A percentile compares a stretch with the other conserved stretches of the same genome.
Evolutionary conservation across 1,140 invertebrate genomes (phyloP).

Genomic region (Zaprionus capensis): DNA sequence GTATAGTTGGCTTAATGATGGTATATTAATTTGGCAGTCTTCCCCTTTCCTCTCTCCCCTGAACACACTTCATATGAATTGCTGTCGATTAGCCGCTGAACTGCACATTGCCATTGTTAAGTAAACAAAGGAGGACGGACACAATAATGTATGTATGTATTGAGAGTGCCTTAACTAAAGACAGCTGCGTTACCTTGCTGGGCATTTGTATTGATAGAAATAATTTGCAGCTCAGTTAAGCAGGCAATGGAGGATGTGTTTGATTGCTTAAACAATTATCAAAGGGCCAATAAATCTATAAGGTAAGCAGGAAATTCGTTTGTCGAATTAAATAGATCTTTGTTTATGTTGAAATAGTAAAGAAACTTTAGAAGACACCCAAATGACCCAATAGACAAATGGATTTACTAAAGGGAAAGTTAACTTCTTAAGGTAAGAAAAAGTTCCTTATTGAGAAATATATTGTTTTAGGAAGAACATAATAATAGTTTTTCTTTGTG

Average conservation of each 20-base stretch:
- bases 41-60: background rate
- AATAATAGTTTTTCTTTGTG: too few species aligned
- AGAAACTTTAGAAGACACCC: background rate
- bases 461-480: too few species aligned
- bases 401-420: too few species aligned
- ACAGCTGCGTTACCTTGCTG: slow-evolving; percentile 30
- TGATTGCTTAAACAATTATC: slow-evolving; percentile 19
- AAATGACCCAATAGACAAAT: too few species aligned
- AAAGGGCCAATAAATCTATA: background rate
- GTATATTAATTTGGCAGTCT: slow-evolving; percentile 72
- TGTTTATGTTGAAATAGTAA: background rate
- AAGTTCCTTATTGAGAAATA: too few species aligned
- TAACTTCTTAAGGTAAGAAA: too few species aligned
- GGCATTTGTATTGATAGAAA: slow-evolving; percentile 23
- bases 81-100: slow-evolving; percentile 60
- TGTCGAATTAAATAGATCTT: background rate
- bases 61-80: slow-evolving; percentile 68
- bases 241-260: background rate
- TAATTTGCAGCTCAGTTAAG: slow-evolving; percentile 12
- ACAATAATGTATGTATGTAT: slow-evolving; percentile 16
- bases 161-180: slow-evolving; percentile 22
- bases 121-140: slow-evolving; percentile 21
- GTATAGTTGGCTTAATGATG: slow-evolving; percentile 72
- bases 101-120: slow-evolving; percentile 25
- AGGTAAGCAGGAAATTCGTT: background rate